Evolutionary conservation across 2,888 invertebrate genomes (phyloP).

Genomic region (Drosophila atripex): DNA sequence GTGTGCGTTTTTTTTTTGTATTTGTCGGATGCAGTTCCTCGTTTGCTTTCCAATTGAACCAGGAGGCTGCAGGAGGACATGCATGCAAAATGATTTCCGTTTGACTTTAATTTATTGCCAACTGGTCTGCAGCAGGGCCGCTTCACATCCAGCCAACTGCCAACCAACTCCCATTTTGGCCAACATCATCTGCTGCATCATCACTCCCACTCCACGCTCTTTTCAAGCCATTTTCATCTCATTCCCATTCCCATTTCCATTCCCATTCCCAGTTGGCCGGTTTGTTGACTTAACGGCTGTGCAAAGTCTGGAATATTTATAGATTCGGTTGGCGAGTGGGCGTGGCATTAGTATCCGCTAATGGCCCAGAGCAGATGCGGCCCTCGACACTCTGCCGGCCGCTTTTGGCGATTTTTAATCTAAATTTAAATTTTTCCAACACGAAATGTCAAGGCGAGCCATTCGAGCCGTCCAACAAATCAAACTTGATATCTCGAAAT

Average conservation of each 20-base stretch:
- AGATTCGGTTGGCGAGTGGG: conserved; percentile 34
- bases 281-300: conserved; percentile 74
- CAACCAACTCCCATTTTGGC: background rate
- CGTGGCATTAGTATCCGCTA: conserved; percentile 42
- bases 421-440: conserved; percentile 47
- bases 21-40: background rate
- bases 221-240: conserved; percentile 4
- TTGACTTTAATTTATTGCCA: conserved; percentile 71
- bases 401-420: conserved; percentile 45
- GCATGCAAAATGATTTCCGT: conserved; percentile 70
- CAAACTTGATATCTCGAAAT: conserved; percentile 33
- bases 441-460: conserved; percentile 47
- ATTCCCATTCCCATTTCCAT: conserved; percentile 8
- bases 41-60: conserved; percentile 5
- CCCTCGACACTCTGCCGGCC: conserved; percentile 36
- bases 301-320: conserved; percentile 73
- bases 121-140: conserved; percentile 36
- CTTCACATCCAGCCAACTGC: background rate
- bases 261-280: conserved; percentile 13
- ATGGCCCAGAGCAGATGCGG: conserved; percentile 34
- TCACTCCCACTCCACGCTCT: conserved; percentile 15
- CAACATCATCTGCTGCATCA: conserved; percentile 37
- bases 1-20: background rate
- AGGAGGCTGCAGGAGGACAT: conserved; percentile 23
- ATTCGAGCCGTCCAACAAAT: conserved; percentile 29